Evolutionary conservation across 2,113 vertebrate species (phyloP).

Genomic region (Ammospiza nelsoni): DNA sequence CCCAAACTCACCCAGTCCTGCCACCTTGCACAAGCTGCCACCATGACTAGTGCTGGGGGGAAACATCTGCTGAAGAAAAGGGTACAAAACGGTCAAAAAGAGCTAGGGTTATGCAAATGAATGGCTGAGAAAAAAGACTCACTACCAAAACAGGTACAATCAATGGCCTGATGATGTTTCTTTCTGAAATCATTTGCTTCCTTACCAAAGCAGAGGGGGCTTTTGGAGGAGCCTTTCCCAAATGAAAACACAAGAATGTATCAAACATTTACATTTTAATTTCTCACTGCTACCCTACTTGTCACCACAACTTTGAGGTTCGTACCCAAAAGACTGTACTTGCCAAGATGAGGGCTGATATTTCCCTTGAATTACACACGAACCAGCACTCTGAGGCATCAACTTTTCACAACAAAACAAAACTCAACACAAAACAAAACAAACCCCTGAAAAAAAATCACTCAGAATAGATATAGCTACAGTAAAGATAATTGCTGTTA

Average conservation of each 20-base stretch:
- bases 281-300: background rate
- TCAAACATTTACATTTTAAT: background rate
- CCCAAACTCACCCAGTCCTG: background rate
- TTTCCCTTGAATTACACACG: background rate
- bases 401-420: background rate
- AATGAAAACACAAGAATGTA: background rate
- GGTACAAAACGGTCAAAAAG: background rate
- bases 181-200: background rate
- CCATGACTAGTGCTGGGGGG: background rate
- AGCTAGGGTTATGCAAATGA: background rate
- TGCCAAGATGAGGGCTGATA: background rate
- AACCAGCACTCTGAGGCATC: background rate
- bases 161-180: background rate
- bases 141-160: background rate
- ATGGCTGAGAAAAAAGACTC: background rate
- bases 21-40: background rate
- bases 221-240: background rate
- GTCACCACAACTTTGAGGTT: background rate
- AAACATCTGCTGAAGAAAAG: background rate
- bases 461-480: background rate
- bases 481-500: constrained; percentile 22
- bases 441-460: background rate
- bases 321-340: background rate
- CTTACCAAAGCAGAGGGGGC: background rate
- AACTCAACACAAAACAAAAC: background rate